Conservation (phyloP, 2,888 invertebrate species). For the Acleris cristana region DNA sequence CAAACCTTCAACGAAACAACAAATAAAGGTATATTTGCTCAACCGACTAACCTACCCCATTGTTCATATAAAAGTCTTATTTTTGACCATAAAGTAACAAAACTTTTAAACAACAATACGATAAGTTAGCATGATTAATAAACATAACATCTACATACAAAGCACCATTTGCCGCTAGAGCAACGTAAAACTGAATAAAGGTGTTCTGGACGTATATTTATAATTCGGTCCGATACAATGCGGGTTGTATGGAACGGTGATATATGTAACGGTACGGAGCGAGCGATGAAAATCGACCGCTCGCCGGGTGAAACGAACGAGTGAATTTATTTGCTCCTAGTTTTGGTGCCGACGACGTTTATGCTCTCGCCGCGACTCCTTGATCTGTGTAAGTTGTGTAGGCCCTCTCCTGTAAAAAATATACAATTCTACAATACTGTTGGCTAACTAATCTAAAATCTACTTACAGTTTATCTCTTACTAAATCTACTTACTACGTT, state of each 20-base stretch:
- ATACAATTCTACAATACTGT: constrained; percentile 25
- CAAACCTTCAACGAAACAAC: constrained; percentile 46
- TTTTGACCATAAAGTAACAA: constrained; percentile 17
- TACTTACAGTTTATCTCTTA: constrained; percentile 11
- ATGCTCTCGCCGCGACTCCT: constrained; percentile 92
- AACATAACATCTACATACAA: constrained; percentile 56
- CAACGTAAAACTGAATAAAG: constrained; percentile 58
- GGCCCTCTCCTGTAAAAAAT: constrained; percentile 83
- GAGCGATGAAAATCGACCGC: constrained; percentile 47
- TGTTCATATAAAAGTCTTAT: constrained; percentile 19
- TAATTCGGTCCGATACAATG: constrained; percentile 68
- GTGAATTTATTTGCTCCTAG: constrained; percentile 72
- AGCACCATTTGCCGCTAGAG: constrained; percentile 75
- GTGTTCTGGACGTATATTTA: constrained; percentile 62
- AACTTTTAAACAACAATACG: constrained; percentile 31
- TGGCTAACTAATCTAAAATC: constrained; percentile 5
- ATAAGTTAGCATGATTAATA: constrained; percentile 41
- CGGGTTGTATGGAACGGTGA: constrained; percentile 48
- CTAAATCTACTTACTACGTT: not conserved
- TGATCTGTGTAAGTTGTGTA: constrained; percentile 89
- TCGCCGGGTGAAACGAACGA: constrained; percentile 19
- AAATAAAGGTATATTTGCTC: constrained; percentile 59
- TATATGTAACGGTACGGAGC: constrained; percentile 44
- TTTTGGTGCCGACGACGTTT: constrained; percentile 86
- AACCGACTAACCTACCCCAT: constrained; percentile 41